A percentile compares a stretch with the other conserved stretches of the same genome.
phyloP scores from a whole-genome alignment of 2,113 vertebrate genomes.

The Aegotheles bennettii region DNA sequence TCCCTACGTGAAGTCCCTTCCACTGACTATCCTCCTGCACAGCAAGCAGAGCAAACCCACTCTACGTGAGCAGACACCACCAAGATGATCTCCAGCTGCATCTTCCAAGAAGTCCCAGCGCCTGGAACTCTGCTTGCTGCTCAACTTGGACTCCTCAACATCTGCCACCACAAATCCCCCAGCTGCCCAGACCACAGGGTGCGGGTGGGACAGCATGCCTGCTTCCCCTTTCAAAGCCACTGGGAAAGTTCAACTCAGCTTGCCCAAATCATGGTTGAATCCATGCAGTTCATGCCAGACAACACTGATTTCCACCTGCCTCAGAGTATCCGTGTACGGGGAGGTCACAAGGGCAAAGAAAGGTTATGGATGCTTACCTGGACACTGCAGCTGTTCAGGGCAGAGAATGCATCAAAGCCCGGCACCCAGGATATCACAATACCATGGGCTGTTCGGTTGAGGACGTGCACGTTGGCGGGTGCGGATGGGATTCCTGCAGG shows the following conservation, averaged over 20 bases:
- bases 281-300: not conserved
- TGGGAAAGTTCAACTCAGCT: not conserved
- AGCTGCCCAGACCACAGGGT: rapidly evolving
- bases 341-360: no score
- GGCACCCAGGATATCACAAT: slow-evolving; percentile 84
- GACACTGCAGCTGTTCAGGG: slow-evolving; percentile 77
- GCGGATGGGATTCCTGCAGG: slow-evolving; percentile 65
- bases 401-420: slow-evolving; percentile 86
- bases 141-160: not conserved
- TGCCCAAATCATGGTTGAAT: not conserved
- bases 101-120: not conserved
- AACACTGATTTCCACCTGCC: not conserved
- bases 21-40: rapidly evolving
- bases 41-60: not conserved
- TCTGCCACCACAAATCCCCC: not conserved
- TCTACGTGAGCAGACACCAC: not conserved
- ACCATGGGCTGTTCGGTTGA: slow-evolving; percentile 71
- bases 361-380: slow-evolving; percentile 69
- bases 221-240: not conserved
- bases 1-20: not conserved
- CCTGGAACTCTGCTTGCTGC: not conserved
- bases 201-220: rapidly evolving
- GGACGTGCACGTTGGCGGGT: slow-evolving; percentile 60
- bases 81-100: not conserved
- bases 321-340: rapidly evolving